Percentiles rank a stretch among this genome's conserved stretches.
These are phyloP conservation scores for Agrotis exclamationis DNA, from an alignment of 2,888 invertebrate species.

Conservation along the genomic window DNA sequence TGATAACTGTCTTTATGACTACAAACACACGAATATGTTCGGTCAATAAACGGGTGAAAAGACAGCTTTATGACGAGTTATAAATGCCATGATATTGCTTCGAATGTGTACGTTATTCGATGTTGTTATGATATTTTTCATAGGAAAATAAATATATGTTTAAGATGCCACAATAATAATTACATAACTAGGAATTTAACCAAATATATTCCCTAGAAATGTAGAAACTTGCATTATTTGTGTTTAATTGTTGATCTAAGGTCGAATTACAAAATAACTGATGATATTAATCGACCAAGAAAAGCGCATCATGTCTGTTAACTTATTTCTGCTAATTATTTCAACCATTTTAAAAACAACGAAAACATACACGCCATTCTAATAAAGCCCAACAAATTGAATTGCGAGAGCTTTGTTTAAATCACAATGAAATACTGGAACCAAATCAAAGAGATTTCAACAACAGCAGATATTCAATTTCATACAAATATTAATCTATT, in stretches of 20 bases:
- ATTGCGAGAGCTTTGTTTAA: conserved; percentile 16
- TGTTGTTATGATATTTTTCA: not conserved
- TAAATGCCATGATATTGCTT: conserved; percentile 36
- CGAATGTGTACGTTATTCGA: not conserved
- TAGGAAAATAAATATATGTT: not conserved
- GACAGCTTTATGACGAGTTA: conserved; percentile 21
- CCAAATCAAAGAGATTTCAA: not conserved
- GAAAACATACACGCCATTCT: not conserved
- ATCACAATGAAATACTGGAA: conserved; percentile 10
- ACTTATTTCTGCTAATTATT: too few relatives aligned
- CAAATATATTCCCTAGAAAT: too few relatives aligned
- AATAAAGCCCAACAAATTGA: conserved; percentile 2
- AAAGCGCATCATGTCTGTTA: not conserved
- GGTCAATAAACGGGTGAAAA: conserved; percentile 46
- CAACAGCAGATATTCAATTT: conserved; percentile 2
- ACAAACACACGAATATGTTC: conserved; percentile 54
- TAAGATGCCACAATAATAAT: not conserved
- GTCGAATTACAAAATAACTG: not conserved
- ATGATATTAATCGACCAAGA: not conserved
- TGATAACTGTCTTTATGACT: conserved; percentile 74
- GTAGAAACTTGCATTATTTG: not conserved
- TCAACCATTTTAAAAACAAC: not conserved
- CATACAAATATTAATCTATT: conserved; percentile 10
- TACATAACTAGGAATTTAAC: not conserved
- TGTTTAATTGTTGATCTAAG: not conserved